Evolutionary conservation across 37 sponge, comb jelly and placozoan genomes (phyloP).

Genomic region (Mnemiopsis leidyi): DNA sequence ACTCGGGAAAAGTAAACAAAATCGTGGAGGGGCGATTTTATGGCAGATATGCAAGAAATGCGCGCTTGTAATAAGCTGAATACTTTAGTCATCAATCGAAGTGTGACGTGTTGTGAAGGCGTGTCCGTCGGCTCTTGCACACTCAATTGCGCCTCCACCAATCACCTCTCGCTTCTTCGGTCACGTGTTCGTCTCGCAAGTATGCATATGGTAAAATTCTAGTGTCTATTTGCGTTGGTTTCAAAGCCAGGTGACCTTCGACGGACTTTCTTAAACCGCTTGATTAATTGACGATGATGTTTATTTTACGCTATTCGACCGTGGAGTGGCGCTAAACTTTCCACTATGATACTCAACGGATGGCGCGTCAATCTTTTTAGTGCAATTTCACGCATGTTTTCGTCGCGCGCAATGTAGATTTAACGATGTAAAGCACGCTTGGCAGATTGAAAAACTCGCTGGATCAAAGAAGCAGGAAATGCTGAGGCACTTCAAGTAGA

Average conservation of each 20-base stretch:
- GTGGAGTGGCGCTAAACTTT: background rate
- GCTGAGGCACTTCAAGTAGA: background rate
- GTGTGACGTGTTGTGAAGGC: too few species aligned
- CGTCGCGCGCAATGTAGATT: background rate
- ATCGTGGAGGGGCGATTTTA: background rate
- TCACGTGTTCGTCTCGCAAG: background rate
- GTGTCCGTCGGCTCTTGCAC: background rate
- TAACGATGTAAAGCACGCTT: background rate
- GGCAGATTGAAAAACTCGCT: background rate
- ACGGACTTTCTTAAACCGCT: too few species aligned
- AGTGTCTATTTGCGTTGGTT: background rate
- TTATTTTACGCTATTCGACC: background rate
- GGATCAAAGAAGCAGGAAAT: background rate
- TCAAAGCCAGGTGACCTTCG: background rate
- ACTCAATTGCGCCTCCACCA: background rate
- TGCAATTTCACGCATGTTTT: background rate
- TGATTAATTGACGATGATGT: constrained; percentile 26
- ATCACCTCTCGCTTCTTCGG: background rate
- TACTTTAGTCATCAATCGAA: background rate
- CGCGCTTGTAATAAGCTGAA: background rate
- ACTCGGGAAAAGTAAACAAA: background rate
- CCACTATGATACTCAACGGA: background rate
- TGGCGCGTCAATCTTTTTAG: background rate
- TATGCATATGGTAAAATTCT: constrained; percentile 22
- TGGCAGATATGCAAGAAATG: background rate